phyloP scores from a whole-genome alignment of 2,797 vertebrate species.

The Huso huso region DNA sequence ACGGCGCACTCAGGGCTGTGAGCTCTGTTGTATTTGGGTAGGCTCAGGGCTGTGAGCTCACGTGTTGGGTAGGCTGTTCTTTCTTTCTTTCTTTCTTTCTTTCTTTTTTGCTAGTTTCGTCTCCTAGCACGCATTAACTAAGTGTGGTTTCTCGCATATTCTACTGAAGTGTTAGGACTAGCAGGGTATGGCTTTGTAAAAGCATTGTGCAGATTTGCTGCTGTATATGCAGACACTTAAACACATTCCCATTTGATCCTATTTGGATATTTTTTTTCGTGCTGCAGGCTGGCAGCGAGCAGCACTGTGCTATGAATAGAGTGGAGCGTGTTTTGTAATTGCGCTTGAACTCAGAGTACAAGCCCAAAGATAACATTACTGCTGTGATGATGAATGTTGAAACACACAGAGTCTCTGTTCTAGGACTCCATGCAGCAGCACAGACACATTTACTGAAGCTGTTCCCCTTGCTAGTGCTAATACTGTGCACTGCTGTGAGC shows the following conservation, averaged over 20 bases:
- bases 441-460: not conserved
- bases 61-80: slow-evolving; percentile 28
- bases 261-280: slow-evolving; percentile 22
- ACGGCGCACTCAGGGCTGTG: slow-evolving; percentile 25
- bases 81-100: slow-evolving; percentile 15
- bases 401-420: too few relatives aligned
- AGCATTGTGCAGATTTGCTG: not conserved
- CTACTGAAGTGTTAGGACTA: too few relatives aligned
- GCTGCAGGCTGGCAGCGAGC: slow-evolving; percentile 2
- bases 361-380: too few relatives aligned
- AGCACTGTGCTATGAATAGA: not conserved
- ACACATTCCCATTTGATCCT: not conserved
- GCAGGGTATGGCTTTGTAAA: too few relatives aligned
- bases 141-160: not conserved
- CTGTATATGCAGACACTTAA: not conserved
- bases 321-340: too few relatives aligned
- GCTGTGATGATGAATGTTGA: too few relatives aligned
- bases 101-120: not conserved
- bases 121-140: not conserved
- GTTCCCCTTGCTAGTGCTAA: not conserved
- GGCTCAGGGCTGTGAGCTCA: slow-evolving; percentile 20
- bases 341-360: too few relatives aligned
- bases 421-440: too few relatives aligned
- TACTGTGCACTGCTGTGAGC: too few relatives aligned
- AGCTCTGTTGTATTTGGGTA: slow-evolving; percentile 33